These are phyloP conservation scores for Phrynocephalus versicolor DNA, from an alignment of 2,113 vertebrate genomes.

Conservation along the genomic window DNA sequence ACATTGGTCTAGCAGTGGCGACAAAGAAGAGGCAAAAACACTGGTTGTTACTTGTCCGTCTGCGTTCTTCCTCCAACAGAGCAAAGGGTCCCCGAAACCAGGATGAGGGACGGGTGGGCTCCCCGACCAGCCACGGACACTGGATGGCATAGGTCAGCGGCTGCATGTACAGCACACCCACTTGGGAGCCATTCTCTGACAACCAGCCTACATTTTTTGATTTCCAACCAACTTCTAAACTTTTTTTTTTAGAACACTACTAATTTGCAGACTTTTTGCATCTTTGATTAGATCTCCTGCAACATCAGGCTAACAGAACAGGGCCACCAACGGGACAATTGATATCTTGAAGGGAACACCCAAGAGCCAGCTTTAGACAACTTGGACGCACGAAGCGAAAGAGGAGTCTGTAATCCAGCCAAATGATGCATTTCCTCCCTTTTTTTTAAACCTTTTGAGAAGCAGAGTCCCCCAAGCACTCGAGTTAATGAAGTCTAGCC, in stretches of 20 bases:
- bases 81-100: constrained; percentile 73
- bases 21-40: constrained; percentile 85
- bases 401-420: neutral
- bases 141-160: no score
- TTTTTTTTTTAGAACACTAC: neutral
- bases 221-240: neutral
- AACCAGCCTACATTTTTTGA: constrained; percentile 4
- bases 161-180: neutral
- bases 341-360: neutral
- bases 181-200: neutral
- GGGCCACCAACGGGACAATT: neutral
- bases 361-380: neutral
- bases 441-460: neutral
- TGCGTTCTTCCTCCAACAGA: constrained; percentile 70
- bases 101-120: constrained; percentile 64
- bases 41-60: constrained; percentile 74
- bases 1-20: constrained; percentile 91
- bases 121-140: neutral
- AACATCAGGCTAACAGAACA: neutral
- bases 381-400: neutral
- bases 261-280: neutral
- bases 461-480: neutral
- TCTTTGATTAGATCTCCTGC: constrained; percentile 8
- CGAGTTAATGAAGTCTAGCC: neutral
- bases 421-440: no score